These are phyloP conservation scores for Pithys albifrons DNA, from an alignment of 2,113 vertebrate genomes.

Conservation along the genomic window DNA sequence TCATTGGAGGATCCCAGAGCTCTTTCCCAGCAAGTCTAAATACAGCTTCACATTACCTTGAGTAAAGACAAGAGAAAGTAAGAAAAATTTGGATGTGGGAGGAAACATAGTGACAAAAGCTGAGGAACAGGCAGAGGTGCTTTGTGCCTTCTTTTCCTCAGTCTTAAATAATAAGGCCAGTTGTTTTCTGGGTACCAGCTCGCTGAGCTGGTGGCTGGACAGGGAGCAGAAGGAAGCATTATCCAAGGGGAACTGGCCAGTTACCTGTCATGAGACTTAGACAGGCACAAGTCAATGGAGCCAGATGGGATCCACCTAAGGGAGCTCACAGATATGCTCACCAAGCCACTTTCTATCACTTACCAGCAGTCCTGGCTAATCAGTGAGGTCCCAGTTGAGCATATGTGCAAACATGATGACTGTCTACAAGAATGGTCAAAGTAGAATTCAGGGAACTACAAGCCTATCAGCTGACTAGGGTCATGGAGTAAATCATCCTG, in stretches of 20 bases:
- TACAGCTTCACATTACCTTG: neutral
- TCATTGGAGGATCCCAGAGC: neutral
- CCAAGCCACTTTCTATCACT: neutral
- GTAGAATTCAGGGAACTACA: neutral
- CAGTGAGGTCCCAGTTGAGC: rapidly evolving
- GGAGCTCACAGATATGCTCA: rapidly evolving
- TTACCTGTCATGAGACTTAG: neutral
- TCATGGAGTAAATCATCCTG: neutral
- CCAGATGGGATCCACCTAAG: neutral
- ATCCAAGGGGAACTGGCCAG: neutral
- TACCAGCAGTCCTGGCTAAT: neutral
- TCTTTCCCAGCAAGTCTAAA: neutral
- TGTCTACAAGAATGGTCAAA: neutral
- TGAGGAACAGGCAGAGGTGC: neutral
- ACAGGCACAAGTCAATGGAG: rapidly evolving
- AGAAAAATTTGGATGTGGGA: neutral
- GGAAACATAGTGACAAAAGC: neutral
- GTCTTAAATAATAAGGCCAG: neutral
- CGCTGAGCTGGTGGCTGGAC: neutral
- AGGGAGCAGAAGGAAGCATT: neutral
- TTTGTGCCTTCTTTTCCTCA: neutral
- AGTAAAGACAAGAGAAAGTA: neutral
- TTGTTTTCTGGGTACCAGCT: neutral
- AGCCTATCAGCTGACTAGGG: neutral
- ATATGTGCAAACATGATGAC: neutral